Evolutionary conservation across 2,888 invertebrate genomes (phyloP), one percentile per base, ranked within the genome.

Genomic region (Plebejus argus): DNA sequence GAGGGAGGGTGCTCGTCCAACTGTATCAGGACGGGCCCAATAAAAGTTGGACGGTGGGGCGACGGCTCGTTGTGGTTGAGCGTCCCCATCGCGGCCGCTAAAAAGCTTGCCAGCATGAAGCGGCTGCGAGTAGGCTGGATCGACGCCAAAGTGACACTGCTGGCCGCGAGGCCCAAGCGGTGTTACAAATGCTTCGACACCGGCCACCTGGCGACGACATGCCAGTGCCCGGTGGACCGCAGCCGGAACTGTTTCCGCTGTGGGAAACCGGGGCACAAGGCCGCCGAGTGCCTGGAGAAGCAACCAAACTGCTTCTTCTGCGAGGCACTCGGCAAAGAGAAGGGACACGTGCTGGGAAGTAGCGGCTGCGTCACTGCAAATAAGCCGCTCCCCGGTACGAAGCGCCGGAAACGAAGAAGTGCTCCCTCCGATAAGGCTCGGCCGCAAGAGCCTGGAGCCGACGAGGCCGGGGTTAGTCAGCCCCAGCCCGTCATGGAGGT

Each of bases 71-170:
- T 15, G 5, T 61, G 61, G 61, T 3, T 61, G 18, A 18, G 61
- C 6, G 18, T 18, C 61, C 66, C 66, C 1, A 5, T 20, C 1
- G 28, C 66, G 7, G 20, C 66, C 12, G 66, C 66, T 0, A 66
- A 66, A 0, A 66, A 20, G 66, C 3, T 66, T 0, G 1, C 3
- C 15, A 53, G 53, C 53, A 0, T 18, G 12, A 12, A 3, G 12
- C 53, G 53, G 53, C 53, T 53, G 53, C 53, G 18, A 15, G 15
- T 53, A 0, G 53, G 53, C 53, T 53, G 53, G 53, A 15, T 53
- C 2, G 0, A 0, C 18, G 53, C 53, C 0, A 76, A 79, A 81
- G 78, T 81, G 70, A 8, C 53, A 15, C 39, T 77, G 39, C 45
- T 49, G 77, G 77, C 70, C 70, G 77, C 77, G 35, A 61, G 61